Conservation (phyloP, 2,888 invertebrate species). For the Trachelus stipa region DNA sequence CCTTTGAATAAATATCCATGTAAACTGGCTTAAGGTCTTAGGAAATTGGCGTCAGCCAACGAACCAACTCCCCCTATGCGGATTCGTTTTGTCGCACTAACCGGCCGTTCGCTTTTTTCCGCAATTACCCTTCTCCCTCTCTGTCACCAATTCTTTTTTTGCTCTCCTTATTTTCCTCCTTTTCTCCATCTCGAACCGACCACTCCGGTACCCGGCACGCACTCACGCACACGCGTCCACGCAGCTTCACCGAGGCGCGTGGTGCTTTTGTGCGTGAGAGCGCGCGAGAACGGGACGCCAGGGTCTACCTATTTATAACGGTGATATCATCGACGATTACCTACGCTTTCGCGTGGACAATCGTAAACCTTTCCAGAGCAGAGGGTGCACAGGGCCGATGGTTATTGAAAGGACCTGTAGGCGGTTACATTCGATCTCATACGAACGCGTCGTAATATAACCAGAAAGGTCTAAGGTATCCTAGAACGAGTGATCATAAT, state of each 20-base stretch:
- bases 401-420: not conserved
- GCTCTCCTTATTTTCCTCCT: constrained; percentile 5
- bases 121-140: not conserved
- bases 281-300: constrained; percentile 18
- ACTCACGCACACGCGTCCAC: constrained; percentile 6
- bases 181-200: constrained; percentile 27
- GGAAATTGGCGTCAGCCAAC: not conserved
- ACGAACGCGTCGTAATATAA: not conserved
- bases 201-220: constrained; percentile 20
- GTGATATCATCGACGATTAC: constrained; percentile 65
- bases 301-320: constrained; percentile 64
- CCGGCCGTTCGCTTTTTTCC: not conserved
- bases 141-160: not conserved
- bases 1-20: not conserved
- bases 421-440: not conserved
- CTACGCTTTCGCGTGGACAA: constrained; percentile 64
- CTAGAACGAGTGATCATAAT: not conserved
- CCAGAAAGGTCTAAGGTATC: not conserved
- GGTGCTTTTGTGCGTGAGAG: not conserved
- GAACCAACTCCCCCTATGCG: not conserved
- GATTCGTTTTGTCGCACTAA: not conserved
- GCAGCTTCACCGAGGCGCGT: not conserved
- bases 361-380: constrained; percentile 26
- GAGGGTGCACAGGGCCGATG: constrained; percentile 1
- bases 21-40: not conserved